These are phyloP conservation scores for Agapornis canus DNA, from an alignment of 2,797 vertebrate genomes.

Conservation along the genomic window DNA sequence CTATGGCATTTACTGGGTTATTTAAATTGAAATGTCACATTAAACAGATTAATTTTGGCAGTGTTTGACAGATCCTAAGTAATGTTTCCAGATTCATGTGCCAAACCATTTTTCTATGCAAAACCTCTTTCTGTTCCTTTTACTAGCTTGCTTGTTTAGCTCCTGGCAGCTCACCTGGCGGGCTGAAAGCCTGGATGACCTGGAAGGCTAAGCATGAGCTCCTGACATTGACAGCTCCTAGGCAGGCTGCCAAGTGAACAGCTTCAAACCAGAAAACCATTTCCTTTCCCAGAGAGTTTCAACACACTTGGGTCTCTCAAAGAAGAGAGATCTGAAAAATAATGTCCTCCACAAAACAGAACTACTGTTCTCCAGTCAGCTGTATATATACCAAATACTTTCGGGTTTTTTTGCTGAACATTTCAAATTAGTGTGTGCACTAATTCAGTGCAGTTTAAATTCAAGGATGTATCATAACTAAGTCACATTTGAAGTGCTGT, in stretches of 20 bases:
- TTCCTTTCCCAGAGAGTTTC: not conserved
- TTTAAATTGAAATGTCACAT: not conserved
- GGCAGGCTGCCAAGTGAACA: not conserved
- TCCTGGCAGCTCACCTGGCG: constrained; percentile 30
- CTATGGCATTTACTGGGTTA: not conserved
- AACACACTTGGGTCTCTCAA: not conserved
- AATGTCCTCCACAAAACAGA: not conserved
- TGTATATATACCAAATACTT: not conserved
- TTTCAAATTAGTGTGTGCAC: not conserved
- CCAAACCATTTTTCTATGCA: not conserved
- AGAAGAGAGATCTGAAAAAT: not conserved
- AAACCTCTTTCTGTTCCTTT: not conserved
- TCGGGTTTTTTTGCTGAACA: not conserved
- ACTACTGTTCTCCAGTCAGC: not conserved
- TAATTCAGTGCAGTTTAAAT: not conserved
- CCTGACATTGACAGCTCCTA: not conserved
- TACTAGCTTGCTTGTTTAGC: not conserved
- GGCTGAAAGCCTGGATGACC: not conserved
- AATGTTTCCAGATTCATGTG: not conserved
- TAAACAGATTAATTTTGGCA: not conserved
- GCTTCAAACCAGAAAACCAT: not conserved
- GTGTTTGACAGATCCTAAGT: not conserved
- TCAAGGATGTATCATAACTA: not conserved
- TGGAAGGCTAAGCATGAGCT: not conserved
- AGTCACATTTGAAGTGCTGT: not conserved